phyloP scores from a whole-genome alignment of 2,797 vertebrate species.

The Sarcoramphus papa region DNA sequence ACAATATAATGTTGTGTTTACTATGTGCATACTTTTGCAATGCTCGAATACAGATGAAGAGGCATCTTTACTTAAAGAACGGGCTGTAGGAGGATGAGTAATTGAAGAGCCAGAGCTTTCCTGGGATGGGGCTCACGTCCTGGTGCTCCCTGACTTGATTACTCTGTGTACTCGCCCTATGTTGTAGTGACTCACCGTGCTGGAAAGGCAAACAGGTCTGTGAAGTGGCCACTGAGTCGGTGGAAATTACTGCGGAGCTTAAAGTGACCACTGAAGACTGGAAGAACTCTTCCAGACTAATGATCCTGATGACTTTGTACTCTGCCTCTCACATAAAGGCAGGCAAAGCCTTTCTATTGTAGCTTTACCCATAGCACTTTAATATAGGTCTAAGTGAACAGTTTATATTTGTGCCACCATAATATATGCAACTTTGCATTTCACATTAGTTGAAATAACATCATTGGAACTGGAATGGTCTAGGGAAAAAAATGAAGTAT shows the following conservation, averaged over 20 bases:
- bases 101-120: not conserved
- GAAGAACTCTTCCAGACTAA: not conserved
- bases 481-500: not conserved
- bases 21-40: fast-evolving
- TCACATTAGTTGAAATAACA: not conserved
- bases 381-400: fast-evolving
- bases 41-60: not conserved
- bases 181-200: not conserved
- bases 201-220: not conserved
- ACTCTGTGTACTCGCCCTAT: fast-evolving
- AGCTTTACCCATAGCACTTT: not conserved
- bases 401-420: not conserved
- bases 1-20: not conserved
- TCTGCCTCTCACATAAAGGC: not conserved
- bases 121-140: not conserved
- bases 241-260: not conserved
- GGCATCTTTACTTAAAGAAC: not conserved
- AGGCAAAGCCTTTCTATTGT: not conserved
- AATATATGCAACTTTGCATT: not conserved
- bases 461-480: not conserved
- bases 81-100: not conserved
- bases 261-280: not conserved
- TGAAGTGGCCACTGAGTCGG: not conserved
- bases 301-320: not conserved
- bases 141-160: not conserved